Evolutionary conservation across 1,140 invertebrate genomes (phyloP), one percentile per base, ranked within the genome.

Genomic region (Colletes gigas): DNA sequence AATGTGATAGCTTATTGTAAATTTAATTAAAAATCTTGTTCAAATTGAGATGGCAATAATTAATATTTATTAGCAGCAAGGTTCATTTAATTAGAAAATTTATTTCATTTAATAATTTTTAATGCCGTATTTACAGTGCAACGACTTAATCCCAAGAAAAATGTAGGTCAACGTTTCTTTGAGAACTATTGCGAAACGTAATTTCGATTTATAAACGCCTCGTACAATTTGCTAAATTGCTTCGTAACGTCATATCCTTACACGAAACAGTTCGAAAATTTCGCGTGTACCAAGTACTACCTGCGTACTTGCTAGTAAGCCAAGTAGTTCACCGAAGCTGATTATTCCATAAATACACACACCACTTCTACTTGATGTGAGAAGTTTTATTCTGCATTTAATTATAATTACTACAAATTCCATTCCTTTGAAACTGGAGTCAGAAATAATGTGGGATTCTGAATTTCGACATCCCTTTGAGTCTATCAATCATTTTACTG

Each of bases 291-390:
- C 57, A 21, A 62, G n/a, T 52, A 72, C 30, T 39, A 44, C 19
- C 63, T 44, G 50, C 44, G 44, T 69, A 77, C 65, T 77, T 69
- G 54, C 65, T 44, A 72, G n/a, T 39, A 9, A 72, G 50, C 57
- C 17, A 63, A 78, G 76, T 72, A 72, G 47, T 72, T 78, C 68
- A 54, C 21, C 57, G 6, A 63, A 63, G 44, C 21, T 72, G 76
- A 78, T 78, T 78, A 72, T 52, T 78, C 68, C 76, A 54, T 62
- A 72, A 65, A 74, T 74, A 74, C 52, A 79, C 52, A 79, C 60
- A 17, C 73, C 41, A 17, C 41, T 5, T 4, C 41, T 30, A 69
- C 41, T 44, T 50, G 41, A 30, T 30, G 15, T 47, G 44, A 50
- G 15, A 67, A 77, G 44, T 73, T 73, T 30, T 17, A 39, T 44